Evolutionary conservation across 2,113 vertebrate genomes (phyloP), one percentile per base, ranked within the genome.

Genomic region (Phodopus roborovskii): DNA sequence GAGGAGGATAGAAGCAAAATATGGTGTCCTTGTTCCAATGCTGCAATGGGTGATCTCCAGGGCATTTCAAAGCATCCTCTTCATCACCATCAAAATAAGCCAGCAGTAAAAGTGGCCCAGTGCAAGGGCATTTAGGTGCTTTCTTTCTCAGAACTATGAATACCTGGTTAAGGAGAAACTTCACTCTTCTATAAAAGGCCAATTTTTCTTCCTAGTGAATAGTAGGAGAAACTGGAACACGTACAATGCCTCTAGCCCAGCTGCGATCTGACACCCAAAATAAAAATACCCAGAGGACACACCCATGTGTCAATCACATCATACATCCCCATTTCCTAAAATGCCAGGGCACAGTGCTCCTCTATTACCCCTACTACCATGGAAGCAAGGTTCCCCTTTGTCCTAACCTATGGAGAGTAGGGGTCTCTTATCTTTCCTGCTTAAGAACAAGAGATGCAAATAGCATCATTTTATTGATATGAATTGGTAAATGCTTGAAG

Each of bases 121-220:
- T 58, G 66, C 70, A 71, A 96, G 71, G 88, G 88, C 90, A 84
- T 84, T 94, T 73, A 45, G 50, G 77, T 75, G 70, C 83, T 92
- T 81, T 96, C 74, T 53, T 92, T 97, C 53, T 28, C 20, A 73
- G 64, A 91, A 91, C 68, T 91, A 92, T 36, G 88, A 86, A 84
- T 28, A 74, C 26, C 75, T 91, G 70, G 22, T n/a, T 79, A 93
- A 90, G 70, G 95, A 71, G 39, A 30, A n/a, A 86, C 71, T 45
- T 95, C 13, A 75, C 94, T 82, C 70, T 33, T 85, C 83, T 13
- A 93, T 26, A 81, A 60, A 86, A 96, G 88, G 82, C 50, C 30
- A 84, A 81, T 17, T 66, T 33, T 88, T 87, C 50, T 91, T 96
- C 96, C 79, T 20, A 84, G 89, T 73, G 36, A 90, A 95, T 1